Evolutionary conservation across 2,888 invertebrate genomes (phyloP), one percentile per base, ranked within the genome.

Genomic region (Drosophila bunnanda): DNA sequence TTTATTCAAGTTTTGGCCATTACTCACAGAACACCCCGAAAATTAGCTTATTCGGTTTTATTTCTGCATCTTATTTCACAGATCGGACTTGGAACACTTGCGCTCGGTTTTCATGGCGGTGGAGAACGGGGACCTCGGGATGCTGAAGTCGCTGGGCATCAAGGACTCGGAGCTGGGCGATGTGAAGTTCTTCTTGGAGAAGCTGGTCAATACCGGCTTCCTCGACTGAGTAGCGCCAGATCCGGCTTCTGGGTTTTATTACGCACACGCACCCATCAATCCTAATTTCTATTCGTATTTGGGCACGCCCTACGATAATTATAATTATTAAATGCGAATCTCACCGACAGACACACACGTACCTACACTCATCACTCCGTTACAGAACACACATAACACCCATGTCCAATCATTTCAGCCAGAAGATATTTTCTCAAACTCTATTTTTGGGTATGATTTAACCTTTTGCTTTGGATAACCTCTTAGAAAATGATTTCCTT

Each of bases 51-150:
- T 48, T 32, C 25, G 8, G 17, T 34, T 32, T 20, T 39, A 43
- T 59, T 52, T 6, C 53, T 48, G 38, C 22, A 53, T 48, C 20
- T 96, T 20, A 25, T 6, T 36, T 82, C 88, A 95, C 96, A 94
- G 97, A 78, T 96, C 97, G 8, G 98, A 98, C 91, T 93, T 98
- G 91, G 98, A 98, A 91, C 98, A 98, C 91, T 94, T 98, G 74
- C 96, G 98, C 92, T 97, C 97, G 2, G 98, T 98, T 34, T 98
- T 98, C 93, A 97, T 98, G 96, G 98, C 98, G 12, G 98, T 98
- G 36, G 98, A 98, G 92, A 98, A 98, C 91, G 98, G 98, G 15
- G 98, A 98, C 92, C 94, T 98, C 73, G 97, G 98, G 70, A 97
- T 98, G 96, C 94, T 98, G 70, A 98, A 98, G 91, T 97, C 97